Conservation (phyloP, 2,113 vertebrate genomes). For the Lamprotornis superbus region DNA sequence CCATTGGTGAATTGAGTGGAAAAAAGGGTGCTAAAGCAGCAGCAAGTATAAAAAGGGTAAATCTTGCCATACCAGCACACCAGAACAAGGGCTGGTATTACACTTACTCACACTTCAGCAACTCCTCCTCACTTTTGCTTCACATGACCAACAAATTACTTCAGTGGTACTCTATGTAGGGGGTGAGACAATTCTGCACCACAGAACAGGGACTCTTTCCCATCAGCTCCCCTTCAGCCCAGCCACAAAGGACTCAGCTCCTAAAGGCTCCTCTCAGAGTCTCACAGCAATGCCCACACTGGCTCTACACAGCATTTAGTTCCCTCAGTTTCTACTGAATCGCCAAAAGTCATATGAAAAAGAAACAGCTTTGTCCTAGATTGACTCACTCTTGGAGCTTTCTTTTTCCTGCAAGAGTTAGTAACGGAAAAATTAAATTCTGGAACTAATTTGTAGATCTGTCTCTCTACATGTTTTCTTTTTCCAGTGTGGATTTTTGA, state of each 20-base stretch:
- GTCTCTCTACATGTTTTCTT: background rate
- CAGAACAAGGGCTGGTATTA: background rate
- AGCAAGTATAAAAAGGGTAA: background rate
- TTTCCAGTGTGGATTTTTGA: background rate
- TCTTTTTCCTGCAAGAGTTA: background rate
- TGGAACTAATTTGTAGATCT: background rate
- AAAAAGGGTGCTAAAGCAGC: background rate
- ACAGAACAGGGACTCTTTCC: background rate
- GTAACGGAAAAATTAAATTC: background rate
- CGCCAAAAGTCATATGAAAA: background rate
- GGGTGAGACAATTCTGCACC: background rate
- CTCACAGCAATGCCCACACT: background rate
- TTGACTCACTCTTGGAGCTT: background rate
- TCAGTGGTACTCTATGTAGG: background rate
- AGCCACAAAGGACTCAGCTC: background rate
- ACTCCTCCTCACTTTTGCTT: background rate
- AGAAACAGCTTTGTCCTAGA: background rate
- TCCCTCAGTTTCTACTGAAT: background rate
- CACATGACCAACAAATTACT: rapidly evolving
- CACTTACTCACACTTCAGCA: background rate
- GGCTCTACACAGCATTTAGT: background rate
- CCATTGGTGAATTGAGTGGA: background rate
- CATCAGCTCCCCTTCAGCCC: background rate
- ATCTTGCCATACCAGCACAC: background rate
- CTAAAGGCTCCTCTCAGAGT: background rate